Base-by-base conservation (phyloP, 2,113 vertebrate genomes). In the Coptodon bakossiorum region DNA sequence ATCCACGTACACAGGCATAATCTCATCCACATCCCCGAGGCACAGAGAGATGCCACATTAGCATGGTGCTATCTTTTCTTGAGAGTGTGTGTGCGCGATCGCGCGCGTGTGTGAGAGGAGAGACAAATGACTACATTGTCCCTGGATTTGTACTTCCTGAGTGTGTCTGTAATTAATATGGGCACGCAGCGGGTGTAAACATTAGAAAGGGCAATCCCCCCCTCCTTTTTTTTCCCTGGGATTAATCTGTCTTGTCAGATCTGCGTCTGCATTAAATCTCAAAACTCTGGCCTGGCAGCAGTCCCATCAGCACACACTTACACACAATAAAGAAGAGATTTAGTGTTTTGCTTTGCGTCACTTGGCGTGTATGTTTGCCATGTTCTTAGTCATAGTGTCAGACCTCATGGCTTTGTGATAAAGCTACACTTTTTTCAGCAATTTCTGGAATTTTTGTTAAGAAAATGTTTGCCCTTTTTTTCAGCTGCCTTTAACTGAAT, bases 221-320 rank as follows among this genome's bases (percentile, higher is more conserved):
- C 68, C 40, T 6, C 38, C 27, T 34, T 40, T 9, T 45, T 52
- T 83, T 82, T 61, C 13, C 11, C 63, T 84, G 66, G 78, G 88
- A 93, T 95, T 92, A 95, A 95, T 95, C 86, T 94, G 88, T 88
- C 78, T 88, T 92, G 91, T 96, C 92, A 94, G 90, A 96, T 93
- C 91, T 86, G 88, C 80, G 66, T 88, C 71, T 9, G 14, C 84
- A 86, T 84, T 92, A 82, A 93, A 91, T 94, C 85, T 91, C 88
- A 59, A 54, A 86, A 68, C 88, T 56, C 17, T 9, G 61, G 52
- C 82, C 91, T 54, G 29, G 82, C 83, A 88, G 90, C 14, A n/a
- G 13, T 40, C 19, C 56, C 53, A 61, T 61, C 79, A 61, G 40
- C 76, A 43, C 71, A 82, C 50, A 83, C 40, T 45, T 34, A 71